A percentile compares a stretch with the other conserved stretches of the same genome.
phyloP scores from a whole-genome alignment of 2,113 vertebrate species.

The Astur gentilis region DNA sequence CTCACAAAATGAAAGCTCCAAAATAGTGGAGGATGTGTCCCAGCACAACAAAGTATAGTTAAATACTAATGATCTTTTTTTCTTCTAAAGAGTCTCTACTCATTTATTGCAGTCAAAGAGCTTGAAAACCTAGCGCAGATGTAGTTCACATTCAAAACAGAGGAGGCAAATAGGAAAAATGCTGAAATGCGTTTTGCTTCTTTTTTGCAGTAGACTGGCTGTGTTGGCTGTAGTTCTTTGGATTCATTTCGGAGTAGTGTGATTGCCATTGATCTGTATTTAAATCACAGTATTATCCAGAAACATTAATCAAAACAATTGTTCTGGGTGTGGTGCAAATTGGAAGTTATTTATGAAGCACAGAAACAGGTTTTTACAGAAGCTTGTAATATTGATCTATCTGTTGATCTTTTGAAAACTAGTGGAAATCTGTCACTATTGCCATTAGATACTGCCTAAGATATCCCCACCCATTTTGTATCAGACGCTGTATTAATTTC shows the following conservation, averaged over 20 bases:
- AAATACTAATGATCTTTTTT: background rate
- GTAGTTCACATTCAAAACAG: background rate
- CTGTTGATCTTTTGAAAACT: background rate
- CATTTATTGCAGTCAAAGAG: background rate
- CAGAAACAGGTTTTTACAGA: background rate
- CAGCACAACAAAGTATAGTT: background rate
- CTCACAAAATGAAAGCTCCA: background rate
- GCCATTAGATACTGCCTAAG: background rate
- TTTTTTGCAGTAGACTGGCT: background rate
- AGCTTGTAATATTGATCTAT: background rate
- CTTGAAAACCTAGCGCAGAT: background rate
- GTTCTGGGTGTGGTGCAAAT: background rate
- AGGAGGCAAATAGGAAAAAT: background rate
- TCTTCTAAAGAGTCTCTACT: background rate
- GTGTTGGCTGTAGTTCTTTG: background rate
- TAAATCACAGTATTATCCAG: background rate
- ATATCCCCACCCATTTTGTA: background rate
- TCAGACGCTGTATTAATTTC: background rate
- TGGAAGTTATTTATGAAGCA: background rate
- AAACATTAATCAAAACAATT: background rate
- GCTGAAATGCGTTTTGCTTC: background rate
- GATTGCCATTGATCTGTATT: background rate
- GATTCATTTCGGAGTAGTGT: background rate
- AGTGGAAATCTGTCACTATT: background rate
- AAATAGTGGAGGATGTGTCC: background rate